Base-by-base conservation (phyloP, 2,113 vertebrate species). In the Clarias gariepinus region DNA sequence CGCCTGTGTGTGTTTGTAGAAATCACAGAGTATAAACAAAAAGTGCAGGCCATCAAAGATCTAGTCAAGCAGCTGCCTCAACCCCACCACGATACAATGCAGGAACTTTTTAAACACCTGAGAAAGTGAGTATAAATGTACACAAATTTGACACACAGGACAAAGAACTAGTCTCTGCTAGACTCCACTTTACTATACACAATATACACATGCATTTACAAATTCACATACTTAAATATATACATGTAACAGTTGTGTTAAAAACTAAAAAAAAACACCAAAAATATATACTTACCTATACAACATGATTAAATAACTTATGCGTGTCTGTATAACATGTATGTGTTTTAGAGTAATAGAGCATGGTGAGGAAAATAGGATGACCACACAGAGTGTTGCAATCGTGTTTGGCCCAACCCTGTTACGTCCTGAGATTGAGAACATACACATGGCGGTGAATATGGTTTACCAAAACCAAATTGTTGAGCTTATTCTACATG, bases 391-490 rank as follows among this genome's bases (percentile, higher is more conserved):
- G 92, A 98, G 98, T 79, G 92, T 99, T 90, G 97, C 98, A 68
- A 98, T 99, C 85, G 97, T 99, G 88, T 99, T 99, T 89, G 98
- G 98, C 28, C 98, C 98, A 47, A 99, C 98, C 60, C 94, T 99
- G 47, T 93, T 99, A 90, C 96, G 97, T 47, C 98, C 97, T 12
- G 98, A 99, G 90, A 96, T 93, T 1, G 98, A 99, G 94, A 97
- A 95, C 89, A 94, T 93, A 88, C 98, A 98, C 90, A 99, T 98
- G 93, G 98, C 97, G 0, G 93, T 99, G 86, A 97, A 99, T 93
- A 98, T 98, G 85, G 96, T 99, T 0, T 99, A 99, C 92, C 98
- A 98, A 94, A 99, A 99, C 93, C 98, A 99, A 94, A 99, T 99
- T 74, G 98, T 99, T 90, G 98, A 99, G 89, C 94, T 99, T 71